Evolutionary conservation across 1,140 invertebrate genomes (phyloP).

Genomic region (Augochlora pura): DNA sequence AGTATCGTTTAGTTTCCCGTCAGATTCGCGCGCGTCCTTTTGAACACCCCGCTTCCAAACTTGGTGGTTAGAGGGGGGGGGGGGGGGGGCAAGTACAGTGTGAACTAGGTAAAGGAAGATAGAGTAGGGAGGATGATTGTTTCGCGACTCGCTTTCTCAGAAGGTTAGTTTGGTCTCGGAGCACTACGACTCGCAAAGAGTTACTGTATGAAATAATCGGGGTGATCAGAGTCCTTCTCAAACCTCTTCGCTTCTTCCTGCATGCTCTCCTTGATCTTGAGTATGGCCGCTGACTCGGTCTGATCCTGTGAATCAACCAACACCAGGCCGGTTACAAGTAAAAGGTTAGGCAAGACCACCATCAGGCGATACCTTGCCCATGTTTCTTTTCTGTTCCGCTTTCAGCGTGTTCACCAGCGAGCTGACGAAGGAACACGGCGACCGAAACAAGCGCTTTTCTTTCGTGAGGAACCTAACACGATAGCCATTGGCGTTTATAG

Average conservation of each 20-base stretch:
- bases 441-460: conserved; percentile 2
- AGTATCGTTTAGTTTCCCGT: too few species aligned
- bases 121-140: conserved; percentile 28
- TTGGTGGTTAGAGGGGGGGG: conserved; percentile 3
- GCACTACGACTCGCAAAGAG: conserved; percentile 74
- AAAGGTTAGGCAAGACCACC: conserved; percentile 80
- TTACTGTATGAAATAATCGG: conserved; percentile 98
- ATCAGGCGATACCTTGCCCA: conserved; percentile 67
- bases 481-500: too few species aligned
- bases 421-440: conserved; percentile 23
- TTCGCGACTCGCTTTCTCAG: conserved; percentile 50
- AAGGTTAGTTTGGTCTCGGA: conserved; percentile 72
- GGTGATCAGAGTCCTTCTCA: conserved; percentile 98
- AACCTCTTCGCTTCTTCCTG: conserved; percentile 99
- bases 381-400: not conserved
- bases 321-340: conserved; percentile 79
- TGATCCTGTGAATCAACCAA: conserved; percentile 92
- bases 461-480: too few species aligned
- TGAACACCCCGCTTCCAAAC: not conserved
- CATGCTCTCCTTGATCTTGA: conserved; percentile 99
- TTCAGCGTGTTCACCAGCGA: conserved; percentile 51
- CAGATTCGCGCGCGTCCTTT: not conserved
- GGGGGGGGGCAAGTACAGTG: not conserved
- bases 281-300: conserved; percentile 98
- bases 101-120: conserved; percentile 25